These are phyloP conservation scores for Epicauta chinensis DNA, from an alignment of 1,140 invertebrate species.

Conservation along the genomic window DNA sequence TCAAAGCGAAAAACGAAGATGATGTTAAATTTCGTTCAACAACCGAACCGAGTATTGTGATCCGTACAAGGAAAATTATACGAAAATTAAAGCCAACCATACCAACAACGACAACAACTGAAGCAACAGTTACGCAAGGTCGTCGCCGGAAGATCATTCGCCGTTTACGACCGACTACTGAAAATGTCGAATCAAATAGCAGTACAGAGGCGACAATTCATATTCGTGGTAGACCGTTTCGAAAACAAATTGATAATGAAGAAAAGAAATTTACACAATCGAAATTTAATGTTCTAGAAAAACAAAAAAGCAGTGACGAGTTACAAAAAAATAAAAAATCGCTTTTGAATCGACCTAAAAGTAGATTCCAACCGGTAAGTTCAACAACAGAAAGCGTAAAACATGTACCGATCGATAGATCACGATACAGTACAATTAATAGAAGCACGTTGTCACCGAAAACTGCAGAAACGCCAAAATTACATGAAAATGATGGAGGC, in stretches of 20 bases:
- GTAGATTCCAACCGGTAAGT: too few species aligned
- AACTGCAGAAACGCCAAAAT: too few species aligned
- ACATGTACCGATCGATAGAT: conserved; percentile 1
- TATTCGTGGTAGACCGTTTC: conserved; percentile 3
- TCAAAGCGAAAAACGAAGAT: conserved; percentile 8
- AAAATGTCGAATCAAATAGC: not conserved
- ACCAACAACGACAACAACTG: conserved; percentile 28
- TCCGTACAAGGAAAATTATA: conserved; percentile 48
- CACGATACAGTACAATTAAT: conserved; percentile 4
- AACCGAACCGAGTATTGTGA: conserved; percentile 30
- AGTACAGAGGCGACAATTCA: not conserved
- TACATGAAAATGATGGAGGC: too few species aligned
- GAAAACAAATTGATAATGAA: not conserved
- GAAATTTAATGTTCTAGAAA: not conserved
- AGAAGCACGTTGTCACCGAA: not conserved
- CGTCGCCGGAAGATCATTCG: conserved; percentile 28
- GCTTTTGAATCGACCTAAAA: too few species aligned
- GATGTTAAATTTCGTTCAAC: conserved; percentile 19
- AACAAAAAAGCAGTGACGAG: too few species aligned
- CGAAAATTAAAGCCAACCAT: conserved; percentile 44
- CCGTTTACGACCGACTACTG: conserved; percentile 21
- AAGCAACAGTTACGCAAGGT: conserved; percentile 21
- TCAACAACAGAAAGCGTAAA: too few species aligned
- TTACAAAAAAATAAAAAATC: too few species aligned
- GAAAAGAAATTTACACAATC: not conserved